Percentiles rank a stretch among this genome's conserved stretches.
Evolutionary conservation across 2,888 invertebrate species (phyloP).

Genomic region (Agonopterix alstromeriana): DNA sequence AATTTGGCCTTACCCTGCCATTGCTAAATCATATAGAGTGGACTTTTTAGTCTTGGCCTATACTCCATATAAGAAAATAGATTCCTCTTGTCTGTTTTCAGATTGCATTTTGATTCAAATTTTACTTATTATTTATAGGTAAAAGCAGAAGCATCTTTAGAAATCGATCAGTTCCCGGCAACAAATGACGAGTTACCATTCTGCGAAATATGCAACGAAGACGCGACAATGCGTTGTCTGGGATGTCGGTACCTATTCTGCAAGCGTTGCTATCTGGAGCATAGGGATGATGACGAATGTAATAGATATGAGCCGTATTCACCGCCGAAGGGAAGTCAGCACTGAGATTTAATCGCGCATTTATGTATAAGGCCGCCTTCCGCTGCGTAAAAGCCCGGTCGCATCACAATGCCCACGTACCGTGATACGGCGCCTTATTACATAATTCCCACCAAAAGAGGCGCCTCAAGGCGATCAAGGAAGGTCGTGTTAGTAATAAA

Average conservation of each 20-base stretch:
- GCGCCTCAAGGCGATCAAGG: too few species aligned
- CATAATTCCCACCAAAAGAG: too few species aligned
- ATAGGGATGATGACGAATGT: constrained; percentile 79
- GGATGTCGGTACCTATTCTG: constrained; percentile 92
- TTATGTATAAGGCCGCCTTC: too few species aligned
- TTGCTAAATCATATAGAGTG: too few species aligned
- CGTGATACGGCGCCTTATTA: too few species aligned
- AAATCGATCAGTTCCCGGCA: constrained; percentile 30
- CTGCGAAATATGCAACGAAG: constrained; percentile 91
- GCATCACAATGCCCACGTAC: too few species aligned
- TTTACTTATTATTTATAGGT: constrained; percentile 26
- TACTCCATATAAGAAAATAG: too few species aligned
- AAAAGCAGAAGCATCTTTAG: constrained; percentile 44
- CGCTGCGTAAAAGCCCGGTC: too few species aligned
- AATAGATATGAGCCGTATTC: constrained; percentile 51
- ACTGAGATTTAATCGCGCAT: background rate
- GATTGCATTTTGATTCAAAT: background rate
- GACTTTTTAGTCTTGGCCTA: too few species aligned
- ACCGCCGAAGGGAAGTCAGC: constrained; percentile 26
- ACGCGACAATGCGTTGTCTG: constrained; percentile 83
- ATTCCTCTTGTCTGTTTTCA: too few species aligned
- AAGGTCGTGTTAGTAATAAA: too few species aligned
- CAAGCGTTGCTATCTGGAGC: constrained; percentile 82
- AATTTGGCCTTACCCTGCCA: too few species aligned
- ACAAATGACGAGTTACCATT: constrained; percentile 81